Evolutionary conservation across 2,113 vertebrate species (phyloP).

Genomic region (Stigmatopora nigra): DNA sequence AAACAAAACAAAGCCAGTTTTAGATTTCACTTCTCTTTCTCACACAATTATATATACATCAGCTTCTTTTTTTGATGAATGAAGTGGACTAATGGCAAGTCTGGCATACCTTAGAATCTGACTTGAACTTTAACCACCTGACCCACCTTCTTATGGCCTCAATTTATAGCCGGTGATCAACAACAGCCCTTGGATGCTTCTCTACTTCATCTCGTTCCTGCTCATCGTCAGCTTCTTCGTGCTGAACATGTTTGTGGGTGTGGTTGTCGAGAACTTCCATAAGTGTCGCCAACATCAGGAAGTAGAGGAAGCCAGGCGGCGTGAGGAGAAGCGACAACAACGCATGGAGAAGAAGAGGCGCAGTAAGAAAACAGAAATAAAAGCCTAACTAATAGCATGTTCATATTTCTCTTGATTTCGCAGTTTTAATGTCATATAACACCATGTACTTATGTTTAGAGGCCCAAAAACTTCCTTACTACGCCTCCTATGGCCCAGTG

Average conservation of each 20-base stretch:
- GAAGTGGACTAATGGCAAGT: neutral
- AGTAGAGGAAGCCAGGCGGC: conserved; percentile 85
- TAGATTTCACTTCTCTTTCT: conserved; percentile 16
- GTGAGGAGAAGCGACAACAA: conserved; percentile 87
- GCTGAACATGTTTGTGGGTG: conserved; percentile 98
- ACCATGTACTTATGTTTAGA: conserved; percentile 62
- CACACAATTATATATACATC: conserved; percentile 28
- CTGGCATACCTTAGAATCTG: neutral
- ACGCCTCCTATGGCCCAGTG: conserved; percentile 81
- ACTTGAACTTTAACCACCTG: neutral
- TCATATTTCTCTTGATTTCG: neutral
- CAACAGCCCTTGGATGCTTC: conserved; percentile 97
- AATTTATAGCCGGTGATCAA: conserved; percentile 79
- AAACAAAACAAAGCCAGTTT: conserved; percentile 39
- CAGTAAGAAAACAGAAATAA: conserved; percentile 70
- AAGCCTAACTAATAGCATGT: neutral
- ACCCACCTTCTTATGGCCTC: neutral
- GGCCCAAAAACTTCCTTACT: conserved; percentile 93
- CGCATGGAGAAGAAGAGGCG: conserved; percentile 93
- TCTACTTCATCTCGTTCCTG: conserved; percentile 98
- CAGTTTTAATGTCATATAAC: neutral
- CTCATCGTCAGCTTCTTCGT: conserved; percentile 98
- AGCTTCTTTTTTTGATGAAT: conserved; percentile 5
- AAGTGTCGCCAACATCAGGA: conserved; percentile 98
- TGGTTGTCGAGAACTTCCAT: conserved; percentile 98